Percentiles rank a stretch among this genome's conserved stretches.
Evolutionary conservation across 2,113 vertebrate genomes (phyloP).

Genomic region (Pelvicachromis taeniatus): DNA sequence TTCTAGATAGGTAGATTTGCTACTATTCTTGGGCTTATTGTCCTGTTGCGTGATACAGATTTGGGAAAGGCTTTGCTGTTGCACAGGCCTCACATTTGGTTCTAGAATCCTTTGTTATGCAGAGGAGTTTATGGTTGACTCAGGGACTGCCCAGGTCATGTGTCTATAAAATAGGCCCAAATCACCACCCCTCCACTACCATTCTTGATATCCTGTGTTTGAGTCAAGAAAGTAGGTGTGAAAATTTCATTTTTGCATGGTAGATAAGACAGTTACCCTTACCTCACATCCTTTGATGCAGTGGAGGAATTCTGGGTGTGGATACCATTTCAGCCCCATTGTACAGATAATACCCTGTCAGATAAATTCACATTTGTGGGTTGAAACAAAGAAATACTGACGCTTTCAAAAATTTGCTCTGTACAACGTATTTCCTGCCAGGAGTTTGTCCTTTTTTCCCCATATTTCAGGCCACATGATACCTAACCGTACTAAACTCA

Average conservation of each 20-base stretch:
- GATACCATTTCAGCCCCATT: constrained; percentile 92
- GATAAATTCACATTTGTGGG: constrained; percentile 24
- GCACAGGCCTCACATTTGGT: background rate
- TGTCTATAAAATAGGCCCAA: background rate
- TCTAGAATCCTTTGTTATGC: background rate
- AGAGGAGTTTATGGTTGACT: background rate
- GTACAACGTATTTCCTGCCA: background rate
- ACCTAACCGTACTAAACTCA: background rate
- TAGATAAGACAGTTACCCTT: constrained; percentile 39
- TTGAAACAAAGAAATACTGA: background rate
- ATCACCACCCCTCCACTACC: too few relatives aligned
- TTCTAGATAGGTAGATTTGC: background rate
- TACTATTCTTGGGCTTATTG: background rate
- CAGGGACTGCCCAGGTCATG: background rate
- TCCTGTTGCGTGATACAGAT: background rate
- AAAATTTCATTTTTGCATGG: background rate
- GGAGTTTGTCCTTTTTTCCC: background rate
- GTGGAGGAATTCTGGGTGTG: constrained; percentile 85
- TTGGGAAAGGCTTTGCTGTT: background rate
- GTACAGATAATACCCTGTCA: constrained; percentile 90
- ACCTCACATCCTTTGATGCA: constrained; percentile 98
- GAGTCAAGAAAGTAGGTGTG: background rate
- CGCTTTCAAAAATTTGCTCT: background rate
- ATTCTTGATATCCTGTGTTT: background rate
- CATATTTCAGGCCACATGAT: background rate